Conservation (phyloP, 1,140 invertebrate species). For the Melitaea cinxia region DNA sequence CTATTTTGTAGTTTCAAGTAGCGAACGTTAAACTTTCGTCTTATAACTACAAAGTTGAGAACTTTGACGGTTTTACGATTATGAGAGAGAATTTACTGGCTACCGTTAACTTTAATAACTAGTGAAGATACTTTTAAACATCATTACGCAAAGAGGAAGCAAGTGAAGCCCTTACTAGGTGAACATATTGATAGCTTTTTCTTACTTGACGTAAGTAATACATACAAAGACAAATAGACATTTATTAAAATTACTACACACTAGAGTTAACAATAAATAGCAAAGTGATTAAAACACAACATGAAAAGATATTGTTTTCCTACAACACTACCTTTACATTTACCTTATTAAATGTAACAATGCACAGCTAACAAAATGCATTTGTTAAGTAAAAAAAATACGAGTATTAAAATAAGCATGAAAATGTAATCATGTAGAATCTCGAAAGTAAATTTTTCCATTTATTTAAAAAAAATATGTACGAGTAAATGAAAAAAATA, state of each 20-base stretch:
- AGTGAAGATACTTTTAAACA: constrained; percentile 5
- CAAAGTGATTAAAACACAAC: too few relatives aligned
- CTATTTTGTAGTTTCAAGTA: constrained; percentile 21
- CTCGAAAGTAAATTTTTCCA: neutral
- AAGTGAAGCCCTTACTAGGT: neutral
- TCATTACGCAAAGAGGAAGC: neutral
- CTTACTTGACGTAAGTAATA: neutral
- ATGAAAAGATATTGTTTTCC: too few relatives aligned
- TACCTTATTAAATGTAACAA: too few relatives aligned
- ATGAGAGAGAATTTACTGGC: constrained; percentile 18
- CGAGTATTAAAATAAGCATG: neutral
- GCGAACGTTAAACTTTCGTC: constrained; percentile 18
- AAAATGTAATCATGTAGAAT: neutral
- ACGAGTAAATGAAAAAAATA: constrained; percentile 16
- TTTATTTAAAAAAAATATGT: constrained; percentile 1
- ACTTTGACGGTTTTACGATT: constrained; percentile 28
- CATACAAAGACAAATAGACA: too few relatives aligned
- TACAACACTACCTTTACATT: too few relatives aligned
- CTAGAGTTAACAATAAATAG: too few relatives aligned
- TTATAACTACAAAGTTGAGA: constrained; percentile 22
- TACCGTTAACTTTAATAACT: constrained; percentile 21
- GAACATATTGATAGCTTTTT: neutral
- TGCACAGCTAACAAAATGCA: neutral
- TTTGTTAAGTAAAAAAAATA: neutral
- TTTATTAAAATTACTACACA: too few relatives aligned